Percentiles rank a stretch among this genome's conserved stretches.
Conservation (phyloP, 1,140 invertebrate genomes). For the Epicauta chinensis region DNA sequence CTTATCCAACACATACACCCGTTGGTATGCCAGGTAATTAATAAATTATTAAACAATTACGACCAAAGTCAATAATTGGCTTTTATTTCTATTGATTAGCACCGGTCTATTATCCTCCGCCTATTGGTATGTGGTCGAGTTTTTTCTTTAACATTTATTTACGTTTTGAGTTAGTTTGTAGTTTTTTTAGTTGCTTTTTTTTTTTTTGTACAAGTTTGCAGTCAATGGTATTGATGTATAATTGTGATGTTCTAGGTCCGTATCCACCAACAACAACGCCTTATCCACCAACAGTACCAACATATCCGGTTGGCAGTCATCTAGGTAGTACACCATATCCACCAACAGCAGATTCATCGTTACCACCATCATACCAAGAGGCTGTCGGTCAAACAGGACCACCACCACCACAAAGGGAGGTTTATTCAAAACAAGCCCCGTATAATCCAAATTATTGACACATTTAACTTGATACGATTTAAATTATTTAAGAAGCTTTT, state of each 20-base stretch:
- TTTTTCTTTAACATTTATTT: neutral
- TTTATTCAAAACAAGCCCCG: conserved; percentile 4
- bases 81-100: neutral
- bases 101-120: conserved; percentile 1
- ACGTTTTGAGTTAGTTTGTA: neutral
- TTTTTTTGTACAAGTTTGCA: no score
- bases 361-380: conserved; percentile 7
- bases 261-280: conserved; percentile 3
- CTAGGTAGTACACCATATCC: neutral
- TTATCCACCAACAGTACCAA: conserved; percentile 2
- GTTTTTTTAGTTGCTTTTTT: neutral
- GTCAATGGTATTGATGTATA: no score
- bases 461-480: no score
- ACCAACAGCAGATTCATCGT: neutral
- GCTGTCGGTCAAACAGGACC: conserved; percentile 1
- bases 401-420: neutral
- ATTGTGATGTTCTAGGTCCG: no score
- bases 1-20: conserved; percentile 10
- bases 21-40: conserved; percentile 3
- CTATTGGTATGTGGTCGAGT: conserved; percentile 10
- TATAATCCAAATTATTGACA: conserved; percentile 8
- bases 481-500: no score
- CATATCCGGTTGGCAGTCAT: neutral
- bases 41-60: conserved; percentile 1
- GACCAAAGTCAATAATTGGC: neutral